These are phyloP conservation scores for Fulica atra DNA, from an alignment of 2,113 vertebrate genomes.

Conservation along the genomic window DNA sequence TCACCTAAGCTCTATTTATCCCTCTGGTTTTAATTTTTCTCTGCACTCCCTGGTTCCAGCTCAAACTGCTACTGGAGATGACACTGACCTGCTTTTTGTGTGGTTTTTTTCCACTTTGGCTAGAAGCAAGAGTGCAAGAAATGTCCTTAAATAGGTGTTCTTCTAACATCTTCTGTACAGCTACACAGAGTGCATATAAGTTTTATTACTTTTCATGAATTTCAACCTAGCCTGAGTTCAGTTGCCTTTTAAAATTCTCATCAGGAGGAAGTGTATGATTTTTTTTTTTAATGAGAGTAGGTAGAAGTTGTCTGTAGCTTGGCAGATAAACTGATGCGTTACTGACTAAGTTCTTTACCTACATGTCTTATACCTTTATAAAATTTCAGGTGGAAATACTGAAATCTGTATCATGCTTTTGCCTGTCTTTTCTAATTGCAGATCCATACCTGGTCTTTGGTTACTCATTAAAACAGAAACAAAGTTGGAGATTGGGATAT, in stretches of 20 bases:
- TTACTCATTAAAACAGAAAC: constrained; percentile 48
- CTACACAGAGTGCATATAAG: background rate
- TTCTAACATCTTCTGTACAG: background rate
- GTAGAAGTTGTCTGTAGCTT: constrained; percentile 5
- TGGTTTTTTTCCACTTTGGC: background rate
- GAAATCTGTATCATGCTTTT: constrained; percentile 38
- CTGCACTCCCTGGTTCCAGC: background rate
- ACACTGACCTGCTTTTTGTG: background rate
- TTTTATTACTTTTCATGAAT: background rate
- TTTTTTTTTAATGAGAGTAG: constrained; percentile 32
- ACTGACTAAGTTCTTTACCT: background rate
- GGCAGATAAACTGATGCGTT: background rate
- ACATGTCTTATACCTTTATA: constrained; percentile 32
- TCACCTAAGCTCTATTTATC: background rate
- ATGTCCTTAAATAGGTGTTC: background rate
- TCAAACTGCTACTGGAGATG: background rate
- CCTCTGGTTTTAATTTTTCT: background rate
- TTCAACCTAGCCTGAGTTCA: background rate
- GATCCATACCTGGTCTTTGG: constrained; percentile 33
- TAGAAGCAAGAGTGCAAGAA: constrained; percentile 20
- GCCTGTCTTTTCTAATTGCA: constrained; percentile 45
- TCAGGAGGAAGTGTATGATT: background rate
- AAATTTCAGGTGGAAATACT: constrained; percentile 64
- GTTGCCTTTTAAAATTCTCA: background rate
- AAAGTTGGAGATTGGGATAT: background rate